Evolutionary conservation across 2,888 invertebrate genomes (phyloP).

Genomic region (Thysanoteuthis rhombus): DNA sequence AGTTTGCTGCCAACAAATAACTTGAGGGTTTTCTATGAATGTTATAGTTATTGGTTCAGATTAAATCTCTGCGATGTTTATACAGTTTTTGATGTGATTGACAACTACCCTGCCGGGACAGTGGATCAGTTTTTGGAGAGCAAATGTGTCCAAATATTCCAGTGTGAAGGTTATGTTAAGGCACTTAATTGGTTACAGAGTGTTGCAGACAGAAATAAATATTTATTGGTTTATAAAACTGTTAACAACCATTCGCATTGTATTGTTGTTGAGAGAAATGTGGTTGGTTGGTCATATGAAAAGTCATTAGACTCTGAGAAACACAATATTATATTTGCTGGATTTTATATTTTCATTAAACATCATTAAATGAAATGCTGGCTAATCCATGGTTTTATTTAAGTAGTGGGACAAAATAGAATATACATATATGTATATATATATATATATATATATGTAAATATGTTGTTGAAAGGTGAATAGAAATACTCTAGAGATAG

Average conservation of each 20-base stretch:
- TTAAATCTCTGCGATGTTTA: neutral
- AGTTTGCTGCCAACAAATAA: neutral
- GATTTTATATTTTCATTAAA: neutral
- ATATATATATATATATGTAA: too few relatives aligned
- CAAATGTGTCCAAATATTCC: neutral
- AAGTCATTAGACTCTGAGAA: neutral
- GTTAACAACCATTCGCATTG: neutral
- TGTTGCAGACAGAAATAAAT: neutral
- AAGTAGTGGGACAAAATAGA: too few relatives aligned
- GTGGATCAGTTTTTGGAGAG: neutral
- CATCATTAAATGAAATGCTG: neutral
- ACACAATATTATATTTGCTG: neutral
- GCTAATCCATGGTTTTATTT: too few relatives aligned
- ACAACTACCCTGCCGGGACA: neutral
- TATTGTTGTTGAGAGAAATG: neutral
- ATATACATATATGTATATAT: too few relatives aligned
- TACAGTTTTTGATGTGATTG: neutral
- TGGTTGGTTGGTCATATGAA: neutral
- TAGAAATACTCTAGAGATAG: too few relatives aligned
- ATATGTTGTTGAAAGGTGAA: too few relatives aligned
- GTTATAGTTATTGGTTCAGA: neutral
- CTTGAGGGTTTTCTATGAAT: neutral
- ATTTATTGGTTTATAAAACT: neutral
- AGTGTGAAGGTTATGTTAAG: neutral
- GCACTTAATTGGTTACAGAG: neutral